Base-by-base conservation (phyloP, 2,797 vertebrate species). In the Petrocephalus sullivani region DNA sequence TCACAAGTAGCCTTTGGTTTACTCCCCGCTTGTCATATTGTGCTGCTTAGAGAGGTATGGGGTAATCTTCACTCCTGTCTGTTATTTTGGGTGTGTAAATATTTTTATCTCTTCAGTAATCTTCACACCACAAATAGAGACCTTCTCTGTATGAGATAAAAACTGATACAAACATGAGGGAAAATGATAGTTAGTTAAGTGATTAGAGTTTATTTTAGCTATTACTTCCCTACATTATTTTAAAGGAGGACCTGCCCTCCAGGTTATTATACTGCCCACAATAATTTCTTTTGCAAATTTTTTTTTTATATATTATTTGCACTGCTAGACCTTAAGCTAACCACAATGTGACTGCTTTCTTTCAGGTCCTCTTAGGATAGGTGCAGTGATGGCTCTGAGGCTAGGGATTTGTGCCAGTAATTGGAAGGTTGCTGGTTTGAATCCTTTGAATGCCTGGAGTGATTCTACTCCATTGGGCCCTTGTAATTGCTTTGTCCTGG, bases 11-110 rank as follows among this genome's bases (percentile, higher is more conserved):
- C 81, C 81, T 53, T 51, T 14, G 8, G 41, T 12, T 83, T 53
- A 51, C 23, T 88, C 49, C 86, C 60, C 90, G 78, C 87, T 84
- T 90, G 56, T 60, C 85, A 71, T 85, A 87, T 58, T 89, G 58
- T 71, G 10, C 58, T 64, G 60, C 71, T n/a, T 75, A 49, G 51
- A 56, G 4, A 8, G 21, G 9, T 88, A 49, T 88, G 41, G 41
- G 12, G 57, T 58, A 37, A 87, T 67, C 54, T 83, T 37, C 41
- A 53, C 61, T 67, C 56, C 4, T 88, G 87, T 85, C 57, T 51
- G 28, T 89, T 21, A 56, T 85, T 82, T 28, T 86, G 87, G 67
- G 23, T 87, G 75, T 51, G 23, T 61, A 86, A 87, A 61, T 19
- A 41, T 67, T n/a, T 37, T 33, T 87, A 3, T 86, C 1, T 83